Conservation (phyloP, 2,888 invertebrate genomes). For the Microctonus hyperodae region DNA sequence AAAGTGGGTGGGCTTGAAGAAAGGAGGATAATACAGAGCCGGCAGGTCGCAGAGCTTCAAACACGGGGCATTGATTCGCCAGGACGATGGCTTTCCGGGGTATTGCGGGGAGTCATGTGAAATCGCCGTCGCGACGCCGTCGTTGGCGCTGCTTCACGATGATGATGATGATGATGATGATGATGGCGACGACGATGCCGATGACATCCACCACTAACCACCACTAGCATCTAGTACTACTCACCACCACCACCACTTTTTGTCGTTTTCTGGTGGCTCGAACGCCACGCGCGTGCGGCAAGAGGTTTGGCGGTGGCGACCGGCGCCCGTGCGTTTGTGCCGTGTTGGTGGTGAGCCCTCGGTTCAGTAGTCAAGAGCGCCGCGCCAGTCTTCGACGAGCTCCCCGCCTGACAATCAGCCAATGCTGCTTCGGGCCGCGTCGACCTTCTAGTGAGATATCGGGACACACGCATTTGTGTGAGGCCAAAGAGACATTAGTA, state of each 20-base stretch:
- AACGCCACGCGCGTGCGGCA: constrained; percentile 37
- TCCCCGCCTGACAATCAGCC: constrained; percentile 48
- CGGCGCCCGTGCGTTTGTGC: constrained; percentile 43
- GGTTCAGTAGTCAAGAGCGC: constrained; percentile 47
- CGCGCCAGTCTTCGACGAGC: constrained; percentile 56
- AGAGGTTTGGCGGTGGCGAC: constrained; percentile 35
- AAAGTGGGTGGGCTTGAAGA: constrained; percentile 25
- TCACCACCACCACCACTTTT: constrained; percentile 12
- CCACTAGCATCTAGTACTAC: constrained; percentile 12
- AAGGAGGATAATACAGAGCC: constrained; percentile 34
- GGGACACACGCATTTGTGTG: constrained; percentile 23
- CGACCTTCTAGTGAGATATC: constrained; percentile 25
- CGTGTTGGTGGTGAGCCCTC: constrained; percentile 46
- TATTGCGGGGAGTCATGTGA: constrained; percentile 39
- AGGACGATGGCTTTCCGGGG: constrained; percentile 55
- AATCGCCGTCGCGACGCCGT: constrained; percentile 35
- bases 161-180: constrained; percentile 20
- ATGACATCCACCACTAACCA: constrained; percentile 22
- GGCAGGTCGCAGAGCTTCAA: constrained; percentile 43
- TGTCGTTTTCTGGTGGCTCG: constrained; percentile 20
- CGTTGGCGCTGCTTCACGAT: constrained; percentile 40
- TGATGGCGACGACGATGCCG: constrained; percentile 21
- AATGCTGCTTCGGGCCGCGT: constrained; percentile 43
- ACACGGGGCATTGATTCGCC: constrained; percentile 57
- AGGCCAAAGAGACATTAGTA: constrained; percentile 8